Base-by-base conservation (phyloP, 2,113 vertebrate species). In the Engystomops pustulosus region DNA sequence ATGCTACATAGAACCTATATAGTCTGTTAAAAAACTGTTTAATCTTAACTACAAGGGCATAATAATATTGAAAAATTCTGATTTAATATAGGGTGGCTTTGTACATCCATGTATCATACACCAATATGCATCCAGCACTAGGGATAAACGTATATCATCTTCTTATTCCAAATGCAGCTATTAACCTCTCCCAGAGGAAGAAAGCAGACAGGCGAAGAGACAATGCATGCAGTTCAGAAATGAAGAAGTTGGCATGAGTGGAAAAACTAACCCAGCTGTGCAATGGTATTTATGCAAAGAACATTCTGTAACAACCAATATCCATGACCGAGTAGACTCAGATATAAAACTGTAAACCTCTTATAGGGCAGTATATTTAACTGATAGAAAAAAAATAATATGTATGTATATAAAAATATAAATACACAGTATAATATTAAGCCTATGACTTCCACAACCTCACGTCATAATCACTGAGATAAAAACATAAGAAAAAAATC, bases 191-290 rank as follows among this genome's bases (percentile, higher is more conserved):
- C 47, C 47, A 47, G 30, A 45, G 55, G 11, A 79, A 45, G 58
- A 20, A 62, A 79, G 41, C 77, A 79, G 38, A 25, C 77, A 65
- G 55, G 5, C 8, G 25, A 65, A 20, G 38, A 47, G 38, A 45
- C 41, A 65, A 79, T 25, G 44, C 49, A 67, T n/a, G 38, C 36
- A 47, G 58, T 65, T 65, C 38, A 79, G 53, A 38, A 12, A 53
- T 41, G 32, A 78, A 27, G 36, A 65, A 67, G 77, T 79, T 78
- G 58, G 58, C 58, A 79, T 30, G 38, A 60, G n/a, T 78, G 51
- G 51, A 78, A 58, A 41, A 65, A 65, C 58, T 20, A 79, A 30
- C 20, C 55, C 77, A 79, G 58, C 58, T 79, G 77, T 79, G 58
- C 49, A n/a, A 20, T 38, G 74, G 74, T 55, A 55, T 58, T 77